These are phyloP conservation scores for Sturnus vulgaris DNA, from an alignment of 2,113 vertebrate genomes.

Conservation along the genomic window DNA sequence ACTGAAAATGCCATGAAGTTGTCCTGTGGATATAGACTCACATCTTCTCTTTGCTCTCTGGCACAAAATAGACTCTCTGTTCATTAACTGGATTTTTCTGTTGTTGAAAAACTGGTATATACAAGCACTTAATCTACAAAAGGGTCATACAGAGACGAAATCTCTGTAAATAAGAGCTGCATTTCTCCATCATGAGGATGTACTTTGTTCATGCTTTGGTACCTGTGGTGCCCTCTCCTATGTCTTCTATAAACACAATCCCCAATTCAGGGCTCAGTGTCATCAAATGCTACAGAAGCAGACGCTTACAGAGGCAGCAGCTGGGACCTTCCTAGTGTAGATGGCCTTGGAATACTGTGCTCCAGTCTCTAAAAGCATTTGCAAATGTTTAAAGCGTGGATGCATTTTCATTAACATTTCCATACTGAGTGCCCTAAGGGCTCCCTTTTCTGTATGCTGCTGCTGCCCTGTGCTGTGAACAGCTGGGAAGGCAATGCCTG, in stretches of 20 bases:
- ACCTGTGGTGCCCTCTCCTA: neutral
- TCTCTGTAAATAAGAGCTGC: neutral
- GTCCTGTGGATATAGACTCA: neutral
- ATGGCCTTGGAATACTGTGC: neutral
- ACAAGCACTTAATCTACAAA: neutral
- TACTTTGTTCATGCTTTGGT: neutral
- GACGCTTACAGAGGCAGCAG: neutral
- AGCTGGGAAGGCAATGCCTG: neutral
- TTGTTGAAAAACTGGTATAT: neutral
- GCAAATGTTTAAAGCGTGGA: neutral
- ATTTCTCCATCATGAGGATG: neutral
- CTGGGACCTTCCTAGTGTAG: neutral
- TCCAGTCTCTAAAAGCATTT: neutral
- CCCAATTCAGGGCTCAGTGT: neutral
- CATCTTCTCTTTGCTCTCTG: neutral
- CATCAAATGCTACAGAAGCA: neutral
- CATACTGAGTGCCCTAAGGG: neutral
- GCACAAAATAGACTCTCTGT: neutral
- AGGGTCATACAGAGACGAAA: neutral
- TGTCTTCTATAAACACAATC: neutral
- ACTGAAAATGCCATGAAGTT: neutral
- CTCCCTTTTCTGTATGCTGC: neutral
- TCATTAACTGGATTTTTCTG: neutral
- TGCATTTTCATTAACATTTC: neutral
- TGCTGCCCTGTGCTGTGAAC: neutral